These are phyloP conservation scores for Syngnathoides biaculeatus DNA, from an alignment of 2,113 vertebrate genomes.

Conservation along the genomic window DNA sequence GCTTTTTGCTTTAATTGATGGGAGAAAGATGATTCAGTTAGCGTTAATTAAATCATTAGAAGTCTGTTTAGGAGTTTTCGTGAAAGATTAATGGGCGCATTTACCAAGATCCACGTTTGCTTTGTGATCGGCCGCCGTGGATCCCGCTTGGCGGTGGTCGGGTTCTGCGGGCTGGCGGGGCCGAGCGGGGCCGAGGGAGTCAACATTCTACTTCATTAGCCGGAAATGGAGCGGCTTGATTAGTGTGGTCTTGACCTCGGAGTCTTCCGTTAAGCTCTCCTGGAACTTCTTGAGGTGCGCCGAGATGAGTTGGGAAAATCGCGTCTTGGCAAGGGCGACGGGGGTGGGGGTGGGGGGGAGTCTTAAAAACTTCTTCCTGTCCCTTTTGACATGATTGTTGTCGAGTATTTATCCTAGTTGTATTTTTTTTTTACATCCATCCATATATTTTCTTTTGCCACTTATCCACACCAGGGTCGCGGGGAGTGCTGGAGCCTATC, in stretches of 20 bases:
- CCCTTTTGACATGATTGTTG: too few species aligned
- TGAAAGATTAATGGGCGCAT: constrained; percentile 22
- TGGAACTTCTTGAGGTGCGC: constrained; percentile 34
- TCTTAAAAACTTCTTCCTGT: too few species aligned
- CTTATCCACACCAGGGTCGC: too few species aligned
- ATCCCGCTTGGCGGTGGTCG: constrained; percentile 17
- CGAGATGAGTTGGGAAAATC: constrained; percentile 23
- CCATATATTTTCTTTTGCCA: too few species aligned
- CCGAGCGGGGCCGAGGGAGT: constrained; percentile 27
- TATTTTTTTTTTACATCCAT: too few species aligned
- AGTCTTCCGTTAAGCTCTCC: constrained; percentile 42
- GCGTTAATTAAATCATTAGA: constrained; percentile 70
- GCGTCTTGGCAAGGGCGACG: neutral
- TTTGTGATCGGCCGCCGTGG: constrained; percentile 53
- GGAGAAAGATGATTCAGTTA: constrained; percentile 62
- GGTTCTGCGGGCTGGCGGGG: neutral
- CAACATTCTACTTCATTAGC: constrained; percentile 63
- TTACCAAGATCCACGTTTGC: constrained; percentile 43
- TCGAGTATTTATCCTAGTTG: too few species aligned
- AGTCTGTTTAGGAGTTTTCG: constrained; percentile 22
- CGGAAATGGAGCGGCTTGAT: constrained; percentile 59
- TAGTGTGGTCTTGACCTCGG: constrained; percentile 64
- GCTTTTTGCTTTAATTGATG: constrained; percentile 69
- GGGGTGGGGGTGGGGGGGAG: too few species aligned
- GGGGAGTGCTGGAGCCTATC: too few species aligned